Evolutionary conservation across 2,797 vertebrate species (phyloP), one percentile per base, ranked within the genome.

Genomic region (Semotilus atromaculatus): DNA sequence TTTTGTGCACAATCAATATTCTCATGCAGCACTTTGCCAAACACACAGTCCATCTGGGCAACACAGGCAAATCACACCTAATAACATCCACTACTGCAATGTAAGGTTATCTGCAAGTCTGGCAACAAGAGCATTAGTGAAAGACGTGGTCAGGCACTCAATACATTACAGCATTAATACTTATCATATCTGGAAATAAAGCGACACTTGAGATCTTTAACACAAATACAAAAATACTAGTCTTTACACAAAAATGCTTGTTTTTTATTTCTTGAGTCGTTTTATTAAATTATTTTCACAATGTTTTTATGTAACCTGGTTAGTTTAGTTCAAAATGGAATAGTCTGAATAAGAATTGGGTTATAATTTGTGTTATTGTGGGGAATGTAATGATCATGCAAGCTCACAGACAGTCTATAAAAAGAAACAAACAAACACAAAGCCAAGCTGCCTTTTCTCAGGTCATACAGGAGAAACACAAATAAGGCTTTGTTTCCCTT

Each of bases 381-480:
- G 60, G 34, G 64, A 83, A 67, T 75, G 10, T 29, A 75, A 82
- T 38, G 29, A 82, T 82, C 55, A 21, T 45, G 26, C 70, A 82
- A 53, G 29, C 72, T 76, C 34, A 66, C 62, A 10, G 23, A 66
- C 26, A 74, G 40, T 51, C 43, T 73, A 6, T 36, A 64, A 73
- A 73, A 75, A 40, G 53, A 60, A 76, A 38, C 45, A 51, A 76
- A 74, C 45, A 36, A 60, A 55, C 51, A 58, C 34, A 55, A 34
- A 75, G 11, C 19, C 29, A 76, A 58, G 23, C 26, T 26, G 53
- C 23, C 23, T 53, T 40, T 76, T 76, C 51, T 58, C 19, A 74
- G 48, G 72, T 53, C 51, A n/a, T 36, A 77, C 55, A 60, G 43
- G 43, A 80, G 62, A 51, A 23, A 34, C 4, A 10, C 16, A 80